Evolutionary conservation across 2,888 invertebrate species (phyloP).

Genomic region (Clostera curtula): DNA sequence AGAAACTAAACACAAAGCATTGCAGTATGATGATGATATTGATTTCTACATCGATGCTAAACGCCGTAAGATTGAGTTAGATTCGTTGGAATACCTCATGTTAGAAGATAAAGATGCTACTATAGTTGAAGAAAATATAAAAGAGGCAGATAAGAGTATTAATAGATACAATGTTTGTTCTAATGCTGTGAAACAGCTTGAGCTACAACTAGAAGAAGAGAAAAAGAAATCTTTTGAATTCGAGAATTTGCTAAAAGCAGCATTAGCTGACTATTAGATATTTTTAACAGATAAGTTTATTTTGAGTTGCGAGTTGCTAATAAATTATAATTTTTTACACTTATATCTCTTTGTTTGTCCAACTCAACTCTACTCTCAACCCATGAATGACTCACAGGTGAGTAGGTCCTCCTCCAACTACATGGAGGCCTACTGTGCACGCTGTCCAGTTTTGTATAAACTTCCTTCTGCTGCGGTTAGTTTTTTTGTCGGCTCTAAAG

Average conservation of each 20-base stretch:
- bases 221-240: constrained; percentile 59
- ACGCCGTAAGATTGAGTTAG: constrained; percentile 55
- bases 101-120: constrained; percentile 56
- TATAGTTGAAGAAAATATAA: constrained; percentile 49
- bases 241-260: constrained; percentile 61
- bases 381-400: no score
- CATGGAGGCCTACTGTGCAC: no score
- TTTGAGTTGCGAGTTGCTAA: no score
- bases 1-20: constrained; percentile 50
- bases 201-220: constrained; percentile 60
- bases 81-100: constrained; percentile 51
- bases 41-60: constrained; percentile 51
- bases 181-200: constrained; percentile 58
- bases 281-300: no score
- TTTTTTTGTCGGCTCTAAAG: no score
- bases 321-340: no score
- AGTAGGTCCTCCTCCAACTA: no score
- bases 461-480: no score
- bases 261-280: constrained; percentile 49
- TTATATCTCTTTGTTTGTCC: no score
- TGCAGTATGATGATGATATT: constrained; percentile 50
- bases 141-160: constrained; percentile 44
- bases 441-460: no score
- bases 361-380: no score
- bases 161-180: constrained; percentile 44